A percentile compares a stretch with the other conserved stretches of the same genome.
Evolutionary conservation across 2,888 invertebrate species (phyloP).

Genomic region (Callinectes sapidus): DNA sequence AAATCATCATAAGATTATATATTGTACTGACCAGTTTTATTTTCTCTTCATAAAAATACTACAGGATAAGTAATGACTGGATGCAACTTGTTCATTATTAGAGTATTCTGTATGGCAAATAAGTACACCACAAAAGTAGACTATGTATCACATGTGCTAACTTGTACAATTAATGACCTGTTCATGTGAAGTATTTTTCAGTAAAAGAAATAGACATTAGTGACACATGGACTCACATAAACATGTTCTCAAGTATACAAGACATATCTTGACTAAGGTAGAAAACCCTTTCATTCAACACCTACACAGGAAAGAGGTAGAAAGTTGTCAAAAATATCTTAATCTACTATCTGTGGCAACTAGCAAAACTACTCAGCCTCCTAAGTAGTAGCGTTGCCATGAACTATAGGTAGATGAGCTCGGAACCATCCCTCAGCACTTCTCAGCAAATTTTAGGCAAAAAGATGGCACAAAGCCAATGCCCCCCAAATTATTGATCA

Average conservation of each 20-base stretch:
- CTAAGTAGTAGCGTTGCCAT: neutral
- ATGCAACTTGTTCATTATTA: neutral
- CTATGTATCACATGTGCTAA: neutral
- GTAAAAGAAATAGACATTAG: neutral
- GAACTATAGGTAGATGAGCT: neutral
- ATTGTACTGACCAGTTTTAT: neutral
- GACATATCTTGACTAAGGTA: neutral
- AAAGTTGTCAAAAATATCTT: slow-evolving; percentile 1
- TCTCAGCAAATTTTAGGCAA: neutral
- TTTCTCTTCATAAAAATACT: neutral
- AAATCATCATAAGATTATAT: neutral
- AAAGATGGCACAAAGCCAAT: neutral
- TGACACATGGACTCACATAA: neutral
- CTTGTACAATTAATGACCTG: no score
- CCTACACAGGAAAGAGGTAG: neutral
- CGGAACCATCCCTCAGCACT: neutral
- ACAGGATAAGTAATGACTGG: neutral
- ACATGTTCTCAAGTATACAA: neutral
- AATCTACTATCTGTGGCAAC: neutral
- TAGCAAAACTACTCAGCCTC: neutral
- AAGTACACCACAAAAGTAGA: neutral
- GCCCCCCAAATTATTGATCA: neutral
- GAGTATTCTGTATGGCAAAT: neutral
- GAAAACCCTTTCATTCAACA: neutral
- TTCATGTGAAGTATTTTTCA: no score